Conservation (phyloP, 2,113 vertebrate genomes). For the Pan paniscus region DNA sequence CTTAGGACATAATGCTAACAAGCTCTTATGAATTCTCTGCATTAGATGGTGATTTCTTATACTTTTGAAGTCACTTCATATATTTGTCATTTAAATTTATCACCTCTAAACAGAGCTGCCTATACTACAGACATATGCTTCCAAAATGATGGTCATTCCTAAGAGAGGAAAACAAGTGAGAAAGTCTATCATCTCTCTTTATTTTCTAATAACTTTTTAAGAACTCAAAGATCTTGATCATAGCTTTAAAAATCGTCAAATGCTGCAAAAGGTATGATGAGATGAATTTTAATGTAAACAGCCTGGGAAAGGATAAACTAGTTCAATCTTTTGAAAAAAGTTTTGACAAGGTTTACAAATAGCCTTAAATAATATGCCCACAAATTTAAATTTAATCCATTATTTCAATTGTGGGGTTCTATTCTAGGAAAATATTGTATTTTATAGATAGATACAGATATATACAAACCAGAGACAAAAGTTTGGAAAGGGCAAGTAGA, state of each 20-base stretch:
- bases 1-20: neutral
- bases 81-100: neutral
- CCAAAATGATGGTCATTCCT: neutral
- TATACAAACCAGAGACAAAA: neutral
- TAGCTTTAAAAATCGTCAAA: neutral
- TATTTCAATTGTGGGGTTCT: neutral
- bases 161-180: neutral
- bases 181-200: neutral
- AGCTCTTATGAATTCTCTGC: neutral
- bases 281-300: neutral
- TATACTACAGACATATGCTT: neutral
- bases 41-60: neutral
- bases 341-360: neutral
- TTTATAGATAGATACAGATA: neutral
- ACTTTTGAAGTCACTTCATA: neutral
- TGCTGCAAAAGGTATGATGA: neutral
- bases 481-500: neutral
- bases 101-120: fast-evolving
- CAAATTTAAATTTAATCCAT: neutral
- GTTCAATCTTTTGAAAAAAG: neutral
- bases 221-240: neutral
- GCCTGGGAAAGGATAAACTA: neutral
- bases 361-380: neutral
- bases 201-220: neutral
- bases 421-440: neutral